Base-by-base conservation (phyloP, 2,888 invertebrate genomes). In the Oasisia sp. region DNA sequence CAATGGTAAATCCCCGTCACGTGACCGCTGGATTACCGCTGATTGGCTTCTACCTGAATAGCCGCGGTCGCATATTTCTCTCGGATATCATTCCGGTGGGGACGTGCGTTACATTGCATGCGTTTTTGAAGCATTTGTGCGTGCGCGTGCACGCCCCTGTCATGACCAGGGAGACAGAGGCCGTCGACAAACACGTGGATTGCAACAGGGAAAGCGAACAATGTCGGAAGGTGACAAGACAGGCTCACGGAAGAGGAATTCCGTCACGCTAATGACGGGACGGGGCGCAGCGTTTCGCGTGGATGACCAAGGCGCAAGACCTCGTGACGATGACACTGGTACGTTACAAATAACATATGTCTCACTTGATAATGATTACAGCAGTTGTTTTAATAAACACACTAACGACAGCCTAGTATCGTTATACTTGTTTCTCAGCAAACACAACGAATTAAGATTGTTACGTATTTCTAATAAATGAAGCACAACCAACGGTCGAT, bases 21-120 rank as follows among this genome's bases (percentile, higher is more conserved):
- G 19, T 74, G 74, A 74, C 74, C 19, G 14, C 74, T 3, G 19
- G 27, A 74, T 7, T 74, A 19, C 27, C 74, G 74, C 27, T 74
- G 74, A 74, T 74, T 74, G 74, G 74, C 74, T 74, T 14, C 74
- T 74, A 74, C 74, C 74, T 74, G 74, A 74, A 74, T 74, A 74
- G 74, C 74, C 19, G 74, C 19, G 74, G 74, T 74, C 74, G 74
- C 74, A 74, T 74, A 74, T 74, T 74, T 74, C 74, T 74, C 74
- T 74, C 27, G 27, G 74, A 74, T 74, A 74, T 74, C 74, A 74
- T 74, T 74, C 74, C 74, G 27, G 74, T 74, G 74, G 27, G 19
- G 74, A 74, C 74, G 74, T 74, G 74, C 74, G 27, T 19, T 74
- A 74, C 74, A 74, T 74, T 74, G 74, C 74, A 27, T 74, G 74